Base-by-base conservation (phyloP, 2,888 invertebrate genomes). In the Caenorhabditis angaria region DNA sequence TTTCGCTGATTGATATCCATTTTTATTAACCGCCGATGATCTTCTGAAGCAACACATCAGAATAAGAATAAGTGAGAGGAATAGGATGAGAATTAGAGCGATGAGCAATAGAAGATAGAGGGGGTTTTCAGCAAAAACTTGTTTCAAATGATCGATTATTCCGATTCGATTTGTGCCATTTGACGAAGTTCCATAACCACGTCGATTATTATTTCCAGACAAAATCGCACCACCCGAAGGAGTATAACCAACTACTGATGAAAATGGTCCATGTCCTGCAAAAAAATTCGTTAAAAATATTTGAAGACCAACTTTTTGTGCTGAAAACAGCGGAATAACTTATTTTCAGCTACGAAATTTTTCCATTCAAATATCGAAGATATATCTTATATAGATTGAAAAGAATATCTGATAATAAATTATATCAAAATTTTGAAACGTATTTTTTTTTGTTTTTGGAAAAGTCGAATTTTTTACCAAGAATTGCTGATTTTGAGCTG, bases 221-320 rank as follows among this genome's bases (percentile, higher is more conserved):
- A 70, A 54, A 14, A 65, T 61, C 0, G 68, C 77, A 3, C 69
- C 73, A 32, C 80, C 82, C 3, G 77, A 75, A n/a, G 77, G 72
- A 5, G 76, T 71, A 65, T 81, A 84, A 8, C 78, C 78, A 24
- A 81, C 73, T 12, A 82, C 70, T 0, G 92, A 90, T 0, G 94
- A 94, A 88, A 93, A 92, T 0, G 97, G 96, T 0, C 96, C 94
- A 83, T 93, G 92, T 1, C 95, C 79, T 80, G 61, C 25, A 77
- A 6, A 27, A 6, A 14, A 32, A 47, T 22, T 24, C 28, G n/a
- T 14, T 27, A 28, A 28, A 20, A 22, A 47, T 57, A n/a, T n/a
- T n/a, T n/a, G n/a, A n/a, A n/a, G n/a, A n/a, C n/a, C n/a, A n/a
- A n/a, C n/a, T n/a, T n/a, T n/a, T n/a, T n/a, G n/a, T n/a, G n/a